phyloP scores from a whole-genome alignment of 2,797 vertebrate species.

The Neosalanx taihuensis region DNA sequence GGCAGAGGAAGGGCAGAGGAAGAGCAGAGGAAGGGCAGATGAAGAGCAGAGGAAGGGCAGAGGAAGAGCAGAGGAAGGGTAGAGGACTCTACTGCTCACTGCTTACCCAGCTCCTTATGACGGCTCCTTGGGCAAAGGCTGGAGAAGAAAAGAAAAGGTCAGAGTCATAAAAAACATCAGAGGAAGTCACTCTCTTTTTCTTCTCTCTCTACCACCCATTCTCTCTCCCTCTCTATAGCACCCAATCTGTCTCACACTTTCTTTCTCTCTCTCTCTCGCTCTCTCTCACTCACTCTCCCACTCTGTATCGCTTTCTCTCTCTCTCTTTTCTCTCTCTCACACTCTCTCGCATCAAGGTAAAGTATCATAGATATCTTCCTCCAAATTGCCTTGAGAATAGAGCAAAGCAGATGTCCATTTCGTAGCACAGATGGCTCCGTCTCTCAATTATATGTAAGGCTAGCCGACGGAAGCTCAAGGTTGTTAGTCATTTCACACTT shows the following conservation, averaged over 20 bases:
- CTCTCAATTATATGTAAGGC: slow-evolving; percentile 53
- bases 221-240: too few species aligned
- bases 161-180: slow-evolving; percentile 32
- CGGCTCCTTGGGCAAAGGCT: slow-evolving; percentile 82
- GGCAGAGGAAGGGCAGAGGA: too few species aligned
- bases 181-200: too few species aligned
- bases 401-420: slow-evolving; percentile 55
- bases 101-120: slow-evolving; percentile 69
- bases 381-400: slow-evolving; percentile 34
- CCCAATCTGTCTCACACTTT: too few species aligned
- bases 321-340: neutral
- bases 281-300: too few species aligned
- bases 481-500: slow-evolving; percentile 50
- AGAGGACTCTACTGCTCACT: slow-evolving; percentile 55
- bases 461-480: slow-evolving; percentile 47
- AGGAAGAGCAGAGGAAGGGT: neutral
- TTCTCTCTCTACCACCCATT: too few species aligned
- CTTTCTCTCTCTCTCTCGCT: too few species aligned
- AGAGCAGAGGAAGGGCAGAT: too few species aligned
- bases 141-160: slow-evolving; percentile 51
- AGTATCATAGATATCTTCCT: slow-evolving; percentile 6
- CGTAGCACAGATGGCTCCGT: slow-evolving; percentile 56
- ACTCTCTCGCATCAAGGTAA: slow-evolving; percentile 22
- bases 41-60: too few species aligned
- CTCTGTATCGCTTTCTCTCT: neutral